Conservation (phyloP, 2,797 vertebrate genomes). For the Enteromius viviparus region DNA sequence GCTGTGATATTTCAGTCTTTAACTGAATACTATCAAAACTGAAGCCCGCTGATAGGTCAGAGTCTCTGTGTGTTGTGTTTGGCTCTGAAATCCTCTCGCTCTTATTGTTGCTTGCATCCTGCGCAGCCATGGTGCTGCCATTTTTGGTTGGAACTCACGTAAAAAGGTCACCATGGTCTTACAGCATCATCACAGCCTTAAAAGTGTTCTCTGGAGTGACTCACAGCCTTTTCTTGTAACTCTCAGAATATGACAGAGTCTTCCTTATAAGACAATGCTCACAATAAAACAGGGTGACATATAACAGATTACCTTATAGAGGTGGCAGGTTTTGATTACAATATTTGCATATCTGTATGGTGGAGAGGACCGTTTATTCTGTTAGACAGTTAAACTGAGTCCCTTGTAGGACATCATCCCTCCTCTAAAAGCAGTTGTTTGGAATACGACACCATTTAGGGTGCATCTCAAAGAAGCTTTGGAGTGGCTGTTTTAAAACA, state of each 20-base stretch:
- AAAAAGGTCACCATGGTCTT: constrained; percentile 60
- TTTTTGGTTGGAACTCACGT: constrained; percentile 42
- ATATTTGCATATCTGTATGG: constrained; percentile 58
- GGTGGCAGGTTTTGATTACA: constrained; percentile 67
- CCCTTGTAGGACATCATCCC: neutral
- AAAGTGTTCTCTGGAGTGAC: constrained; percentile 65
- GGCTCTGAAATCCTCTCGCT: constrained; percentile 38
- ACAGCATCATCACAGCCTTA: constrained; percentile 46
- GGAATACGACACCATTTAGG: constrained; percentile 33
- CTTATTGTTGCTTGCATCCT: constrained; percentile 67
- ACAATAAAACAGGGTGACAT: constrained; percentile 68
- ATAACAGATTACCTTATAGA: constrained; percentile 73
- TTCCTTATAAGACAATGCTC: constrained; percentile 83
- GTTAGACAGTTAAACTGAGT: constrained; percentile 20
- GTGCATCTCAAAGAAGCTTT: constrained; percentile 8
- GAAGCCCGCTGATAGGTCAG: neutral
- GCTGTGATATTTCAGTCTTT: neutral
- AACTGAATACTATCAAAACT: constrained; percentile 3
- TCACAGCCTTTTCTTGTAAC: constrained; percentile 60
- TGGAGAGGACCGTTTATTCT: constrained; percentile 31
- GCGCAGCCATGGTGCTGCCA: constrained; percentile 56
- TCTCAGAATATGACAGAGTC: constrained; percentile 58
- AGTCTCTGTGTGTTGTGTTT: constrained; percentile 31
- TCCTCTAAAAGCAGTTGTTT: constrained; percentile 30
- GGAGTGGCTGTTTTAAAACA: constrained; percentile 16